Base-by-base conservation (phyloP, 2,888 invertebrate species). In the Heterodera filipjevi region DNA sequence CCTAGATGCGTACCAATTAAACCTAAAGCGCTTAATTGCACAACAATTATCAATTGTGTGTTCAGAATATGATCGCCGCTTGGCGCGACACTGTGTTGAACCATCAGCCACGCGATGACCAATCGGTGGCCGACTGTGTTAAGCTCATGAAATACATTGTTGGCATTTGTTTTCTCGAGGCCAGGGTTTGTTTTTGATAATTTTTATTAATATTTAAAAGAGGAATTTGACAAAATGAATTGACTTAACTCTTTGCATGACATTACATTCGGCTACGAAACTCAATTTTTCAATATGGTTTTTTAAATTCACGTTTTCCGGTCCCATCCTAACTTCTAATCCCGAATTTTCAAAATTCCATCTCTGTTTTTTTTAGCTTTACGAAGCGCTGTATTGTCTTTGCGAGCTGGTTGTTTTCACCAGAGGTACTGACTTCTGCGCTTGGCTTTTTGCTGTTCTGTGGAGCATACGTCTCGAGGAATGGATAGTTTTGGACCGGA, bases 131-230 rank as follows among this genome's bases (percentile, higher is more conserved):
- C 33, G 32, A 30, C 5, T 68, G 68, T 14, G 68, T 68, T 8
- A 33, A 19, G 12, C 32, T 68, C 33, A 68, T 68, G 32, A 76
- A 76, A n/a, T 46, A 39, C 32, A 75, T 78, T 16, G 70, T 68
- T n/a, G 77, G 74, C n/a, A 35, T 78, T 39, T 78, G 78, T 78
- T 32, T 78, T n/a, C 75, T 78, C 33, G 78, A 78, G 44, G 78
- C 74, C 53, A 33, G 49, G 44, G 78, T 78, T n/a, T 6, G 44
- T 33, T n/a, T 39, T 39, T 39, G 16, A 22, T 14, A 66, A 33
- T 76, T 39, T 22, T 30, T 5, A 30, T 32, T 70, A 30, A 22
- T 30, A 6, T 32, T 8, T 5, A 70, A 14, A 6, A 39, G 10
- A 39, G 39, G 39, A 39, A 6, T 39, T 10, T 10, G 39, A 39